Base-by-base conservation (phyloP, 2,888 invertebrate genomes). In the Altica lythri region DNA sequence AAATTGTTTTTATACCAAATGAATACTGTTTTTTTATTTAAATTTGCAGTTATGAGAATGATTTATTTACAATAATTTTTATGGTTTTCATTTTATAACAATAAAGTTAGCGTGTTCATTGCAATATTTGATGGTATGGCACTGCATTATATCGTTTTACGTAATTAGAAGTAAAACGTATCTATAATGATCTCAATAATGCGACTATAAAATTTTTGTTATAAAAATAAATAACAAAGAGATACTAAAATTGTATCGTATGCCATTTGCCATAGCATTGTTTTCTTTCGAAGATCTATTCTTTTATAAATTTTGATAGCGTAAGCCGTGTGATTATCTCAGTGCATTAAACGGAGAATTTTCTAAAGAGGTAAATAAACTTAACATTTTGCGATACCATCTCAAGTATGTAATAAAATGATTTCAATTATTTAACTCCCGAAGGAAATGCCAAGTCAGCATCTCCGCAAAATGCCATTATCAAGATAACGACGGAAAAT, bases 351-450 rank as follows among this genome's bases (percentile, higher is more conserved):
- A 38, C 19, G 19, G 2, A 22, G 38, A 38, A 18, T 38, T 19
- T 38, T 38, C 38, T 14, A n/a, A n/a, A n/a, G n/a, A n/a, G n/a
- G n/a, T n/a, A n/a, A n/a, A n/a, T 6, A 17, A 12, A 38, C 18
- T 19, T 40, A 22, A 22, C 40, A 22, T 40, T 40, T 40, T 22
- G 40, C 40, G 40, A 40, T 40, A 40, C 12, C 40, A 40, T 40
- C 40, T 40, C 4, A 40, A 40, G 6, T 40, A 40, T 40, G 40
- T 22, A 40, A 38, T 40, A 40, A 40, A 34, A 45, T 14, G 22
- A 45, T 45, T 45, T 45, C 45, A 35, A 45, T 45, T 34, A 34
- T 45, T 45, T 16, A 45, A 34, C 45, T 45, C 34, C 45, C 25
- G 22, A 45, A 45, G 45, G 45, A 45, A 45, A 45, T 45, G 34